phyloP scores from a whole-genome alignment of 2,888 invertebrate species.

The Drosophila mimica region DNA sequence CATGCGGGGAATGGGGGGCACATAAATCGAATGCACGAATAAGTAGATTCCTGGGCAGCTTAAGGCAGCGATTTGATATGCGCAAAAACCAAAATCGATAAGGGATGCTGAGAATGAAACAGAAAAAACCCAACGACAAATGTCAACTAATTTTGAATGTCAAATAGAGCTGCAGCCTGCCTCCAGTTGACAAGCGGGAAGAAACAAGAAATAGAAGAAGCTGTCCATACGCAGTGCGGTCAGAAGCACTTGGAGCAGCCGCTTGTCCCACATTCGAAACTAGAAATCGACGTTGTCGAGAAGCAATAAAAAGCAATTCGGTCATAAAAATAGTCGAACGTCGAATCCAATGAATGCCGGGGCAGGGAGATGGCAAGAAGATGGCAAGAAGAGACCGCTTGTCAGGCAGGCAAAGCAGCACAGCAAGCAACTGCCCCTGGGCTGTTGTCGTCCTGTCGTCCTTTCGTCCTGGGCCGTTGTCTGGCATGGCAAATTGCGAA shows the following conservation, averaged over 20 bases:
- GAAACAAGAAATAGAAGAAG: background rate
- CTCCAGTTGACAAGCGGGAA: background rate
- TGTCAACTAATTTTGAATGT: conserved; percentile 77
- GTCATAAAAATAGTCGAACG: conserved; percentile 80
- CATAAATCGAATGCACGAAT: conserved; percentile 56
- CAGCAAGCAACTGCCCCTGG: conserved; percentile 34
- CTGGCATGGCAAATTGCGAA: conserved; percentile 76
- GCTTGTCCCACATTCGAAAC: conserved; percentile 50
- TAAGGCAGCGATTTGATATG: conserved; percentile 72
- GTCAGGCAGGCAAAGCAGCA: conserved; percentile 4
- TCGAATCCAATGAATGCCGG: conserved; percentile 52
- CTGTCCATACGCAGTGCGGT: conserved; percentile 50
- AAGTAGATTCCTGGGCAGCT: conserved; percentile 61
- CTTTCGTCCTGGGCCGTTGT: conserved; percentile 34
- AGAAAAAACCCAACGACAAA: conserved; percentile 34
- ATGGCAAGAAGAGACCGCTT: conserved; percentile 1
- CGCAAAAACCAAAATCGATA: conserved; percentile 67
- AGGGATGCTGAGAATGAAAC: conserved; percentile 45
- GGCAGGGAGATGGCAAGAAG: conserved; percentile 13
- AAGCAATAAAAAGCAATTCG: conserved; percentile 82
- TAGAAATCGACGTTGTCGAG: conserved; percentile 41
- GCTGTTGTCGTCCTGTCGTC: conserved; percentile 31
- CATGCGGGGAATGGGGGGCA: conserved; percentile 8
- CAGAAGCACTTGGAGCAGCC: conserved; percentile 6
- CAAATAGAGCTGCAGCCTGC: conserved; percentile 40